Conservation (phyloP, 2,113 vertebrate genomes). For the Pachyramphus minor region DNA sequence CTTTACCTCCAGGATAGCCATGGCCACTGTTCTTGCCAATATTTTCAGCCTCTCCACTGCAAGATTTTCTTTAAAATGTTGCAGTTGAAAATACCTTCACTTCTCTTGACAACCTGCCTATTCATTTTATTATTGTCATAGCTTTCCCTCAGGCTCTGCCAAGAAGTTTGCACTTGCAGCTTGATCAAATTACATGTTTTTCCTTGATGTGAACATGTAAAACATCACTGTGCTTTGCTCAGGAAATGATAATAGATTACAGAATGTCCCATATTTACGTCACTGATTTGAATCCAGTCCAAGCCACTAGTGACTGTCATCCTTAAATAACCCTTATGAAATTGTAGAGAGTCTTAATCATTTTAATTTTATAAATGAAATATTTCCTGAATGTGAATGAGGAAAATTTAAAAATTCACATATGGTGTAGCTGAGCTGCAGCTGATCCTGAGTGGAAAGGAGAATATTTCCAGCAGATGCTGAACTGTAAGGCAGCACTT, state of each 20-base stretch:
- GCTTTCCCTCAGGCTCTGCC: conserved; percentile 16
- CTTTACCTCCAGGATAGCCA: background rate
- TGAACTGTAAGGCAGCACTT: background rate
- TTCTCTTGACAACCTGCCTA: conserved; percentile 24
- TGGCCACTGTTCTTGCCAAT: background rate
- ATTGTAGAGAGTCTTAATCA: background rate
- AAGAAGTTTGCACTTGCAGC: conserved; percentile 29
- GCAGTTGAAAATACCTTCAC: background rate
- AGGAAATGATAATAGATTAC: background rate
- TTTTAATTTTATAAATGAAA: background rate
- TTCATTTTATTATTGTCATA: conserved; percentile 1
- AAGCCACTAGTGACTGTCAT: background rate
- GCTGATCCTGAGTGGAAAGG: background rate
- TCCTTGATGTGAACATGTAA: conserved; percentile 36
- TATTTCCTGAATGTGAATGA: background rate
- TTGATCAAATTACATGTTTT: conserved; percentile 55
- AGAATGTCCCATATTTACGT: background rate
- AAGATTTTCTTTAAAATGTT: background rate
- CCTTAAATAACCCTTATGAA: background rate
- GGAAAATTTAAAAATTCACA: background rate
- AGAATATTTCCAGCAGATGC: conserved; percentile 9
- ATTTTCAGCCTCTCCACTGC: background rate
- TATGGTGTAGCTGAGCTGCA: background rate
- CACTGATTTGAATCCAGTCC: conserved; percentile 4
- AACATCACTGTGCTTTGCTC: conserved; percentile 8